Percentiles rank a stretch among this genome's conserved stretches.
These are phyloP conservation scores for Ceriagrion tenellum DNA, from an alignment of 2,888 invertebrate species.

Conservation along the genomic window DNA sequence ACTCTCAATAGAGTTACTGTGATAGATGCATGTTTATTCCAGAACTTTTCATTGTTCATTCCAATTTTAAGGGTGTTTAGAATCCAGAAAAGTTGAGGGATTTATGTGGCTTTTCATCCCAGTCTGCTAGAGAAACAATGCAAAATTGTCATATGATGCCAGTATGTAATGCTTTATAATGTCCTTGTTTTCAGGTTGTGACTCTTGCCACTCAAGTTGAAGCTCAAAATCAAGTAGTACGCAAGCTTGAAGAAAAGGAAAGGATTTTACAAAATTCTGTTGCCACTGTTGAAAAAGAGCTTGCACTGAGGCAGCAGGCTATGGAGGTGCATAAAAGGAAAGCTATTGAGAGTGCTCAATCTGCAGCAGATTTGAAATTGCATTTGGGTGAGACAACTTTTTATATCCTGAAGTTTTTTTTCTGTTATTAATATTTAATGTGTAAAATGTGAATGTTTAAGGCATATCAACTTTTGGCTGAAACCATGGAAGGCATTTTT, in stretches of 20 bases:
- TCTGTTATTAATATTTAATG: too few species aligned
- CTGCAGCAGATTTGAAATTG: constrained; percentile 96
- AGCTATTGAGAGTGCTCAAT: constrained; percentile 98
- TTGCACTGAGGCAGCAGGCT: constrained; percentile 94
- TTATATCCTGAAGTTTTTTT: too few species aligned
- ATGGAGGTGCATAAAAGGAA: constrained; percentile 99
- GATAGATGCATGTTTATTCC: too few species aligned
- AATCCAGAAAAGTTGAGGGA: too few species aligned
- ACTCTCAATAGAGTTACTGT: too few species aligned
- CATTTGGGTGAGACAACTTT: constrained; percentile 85
- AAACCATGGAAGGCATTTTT: too few species aligned
- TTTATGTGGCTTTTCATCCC: too few species aligned
- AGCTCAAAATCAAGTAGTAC: constrained; percentile 95
- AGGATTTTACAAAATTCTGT: constrained; percentile 94
- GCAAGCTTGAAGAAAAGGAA: constrained; percentile 97
- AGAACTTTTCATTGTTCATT: too few species aligned
- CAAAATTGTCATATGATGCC: not conserved
- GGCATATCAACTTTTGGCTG: too few species aligned
- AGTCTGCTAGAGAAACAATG: too few species aligned
- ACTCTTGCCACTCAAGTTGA: constrained; percentile 94
- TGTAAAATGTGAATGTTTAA: too few species aligned
- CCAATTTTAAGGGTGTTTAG: too few species aligned
- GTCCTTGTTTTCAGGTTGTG: constrained; percentile 79
- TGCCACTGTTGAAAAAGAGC: constrained; percentile 95
- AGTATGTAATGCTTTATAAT: not conserved